A percentile compares a stretch with the other conserved stretches of the same genome.
Conservation (phyloP, 2,888 invertebrate genomes). For the Melanotus villosus region DNA sequence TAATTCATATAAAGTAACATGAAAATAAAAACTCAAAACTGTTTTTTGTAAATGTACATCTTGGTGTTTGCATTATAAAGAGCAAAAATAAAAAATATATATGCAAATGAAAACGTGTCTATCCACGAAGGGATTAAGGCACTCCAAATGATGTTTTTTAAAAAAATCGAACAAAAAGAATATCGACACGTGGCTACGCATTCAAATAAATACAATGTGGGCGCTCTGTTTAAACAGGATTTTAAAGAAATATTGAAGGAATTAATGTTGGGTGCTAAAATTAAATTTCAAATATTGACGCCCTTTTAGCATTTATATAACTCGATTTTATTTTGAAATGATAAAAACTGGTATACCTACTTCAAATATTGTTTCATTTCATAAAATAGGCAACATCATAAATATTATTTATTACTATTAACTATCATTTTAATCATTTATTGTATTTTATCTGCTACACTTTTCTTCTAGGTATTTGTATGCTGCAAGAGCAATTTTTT, state of each 20-base stretch:
- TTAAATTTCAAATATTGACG: constrained; percentile 11
- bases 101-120: constrained; percentile 54
- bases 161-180: constrained; percentile 31
- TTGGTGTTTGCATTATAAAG: constrained; percentile 47
- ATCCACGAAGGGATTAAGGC: constrained; percentile 50
- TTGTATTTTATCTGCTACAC: too few relatives aligned
- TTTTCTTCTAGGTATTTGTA: too few relatives aligned
- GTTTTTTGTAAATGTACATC: too few relatives aligned
- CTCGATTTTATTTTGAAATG: background rate
- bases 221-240: constrained; percentile 29
- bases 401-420: too few relatives aligned
- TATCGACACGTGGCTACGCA: constrained; percentile 46
- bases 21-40: too few relatives aligned
- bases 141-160: constrained; percentile 50
- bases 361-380: too few relatives aligned
- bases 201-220: constrained; percentile 32
- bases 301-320: background rate
- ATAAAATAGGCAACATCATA: too few relatives aligned
- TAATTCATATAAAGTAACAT: too few relatives aligned
- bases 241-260: constrained; percentile 33
- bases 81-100: constrained; percentile 51
- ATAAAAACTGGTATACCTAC: too few relatives aligned
- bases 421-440: too few relatives aligned
- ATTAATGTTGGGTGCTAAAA: constrained; percentile 24
- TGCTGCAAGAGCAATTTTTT: too few relatives aligned